A percentile compares a stretch with the other conserved stretches of the same genome.
phyloP scores from a whole-genome alignment of 2,797 vertebrate genomes.

The Pipistrellus pipistrellus region DNA sequence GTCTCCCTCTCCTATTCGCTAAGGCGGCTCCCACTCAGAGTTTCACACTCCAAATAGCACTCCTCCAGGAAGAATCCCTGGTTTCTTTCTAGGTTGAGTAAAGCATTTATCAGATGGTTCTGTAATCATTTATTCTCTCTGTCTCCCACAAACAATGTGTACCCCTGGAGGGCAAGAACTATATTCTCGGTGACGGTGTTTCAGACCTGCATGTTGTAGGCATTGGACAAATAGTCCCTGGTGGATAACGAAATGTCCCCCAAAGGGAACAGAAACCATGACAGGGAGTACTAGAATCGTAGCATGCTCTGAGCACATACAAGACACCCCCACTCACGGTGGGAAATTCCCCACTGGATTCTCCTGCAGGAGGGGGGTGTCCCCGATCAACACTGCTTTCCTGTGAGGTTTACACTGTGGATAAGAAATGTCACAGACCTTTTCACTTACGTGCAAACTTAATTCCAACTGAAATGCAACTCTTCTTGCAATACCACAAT shows the following conservation, averaged over 20 bases:
- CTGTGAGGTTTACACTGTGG: not conserved
- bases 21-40: rapidly evolving
- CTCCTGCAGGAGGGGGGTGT: rapidly evolving
- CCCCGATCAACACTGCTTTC: not conserved
- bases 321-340: rapidly evolving
- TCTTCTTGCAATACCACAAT: not conserved
- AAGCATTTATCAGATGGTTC: not conserved
- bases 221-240: not conserved
- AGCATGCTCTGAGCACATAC: not conserved
- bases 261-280: not conserved
- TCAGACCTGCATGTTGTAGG: not conserved
- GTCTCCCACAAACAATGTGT: not conserved
- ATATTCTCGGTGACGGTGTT: not conserved
- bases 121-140: not conserved
- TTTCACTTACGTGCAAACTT: not conserved
- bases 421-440: not conserved
- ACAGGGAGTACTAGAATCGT: rapidly evolving
- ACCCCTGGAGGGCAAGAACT: not conserved
- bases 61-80: not conserved
- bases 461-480: conserved; percentile 62
- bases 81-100: not conserved
- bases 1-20: not conserved
- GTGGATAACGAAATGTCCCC: too few relatives aligned
- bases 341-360: rapidly evolving
- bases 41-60: too few relatives aligned